Percentiles rank a stretch among this genome's conserved stretches.
phyloP scores from a whole-genome alignment of 2,797 vertebrate species.

The Nasua narica region DNA sequence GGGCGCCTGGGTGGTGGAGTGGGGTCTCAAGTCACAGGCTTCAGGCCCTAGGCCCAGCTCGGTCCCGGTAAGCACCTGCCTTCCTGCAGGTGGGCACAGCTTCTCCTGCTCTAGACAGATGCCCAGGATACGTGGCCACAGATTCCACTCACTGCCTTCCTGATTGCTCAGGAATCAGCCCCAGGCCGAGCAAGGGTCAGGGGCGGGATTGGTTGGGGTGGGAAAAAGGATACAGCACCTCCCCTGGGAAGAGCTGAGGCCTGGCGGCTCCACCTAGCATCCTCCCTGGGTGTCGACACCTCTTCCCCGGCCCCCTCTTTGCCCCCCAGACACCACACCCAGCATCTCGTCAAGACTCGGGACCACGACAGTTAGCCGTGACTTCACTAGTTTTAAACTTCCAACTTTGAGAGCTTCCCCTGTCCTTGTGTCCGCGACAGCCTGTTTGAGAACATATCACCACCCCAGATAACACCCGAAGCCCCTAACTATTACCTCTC shows the following conservation, averaged over 20 bases:
- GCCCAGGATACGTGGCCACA: background rate
- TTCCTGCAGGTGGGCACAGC: background rate
- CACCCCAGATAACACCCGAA: background rate
- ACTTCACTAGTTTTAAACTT: background rate
- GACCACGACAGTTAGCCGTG: background rate
- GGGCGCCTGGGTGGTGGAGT: background rate
- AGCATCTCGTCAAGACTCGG: background rate
- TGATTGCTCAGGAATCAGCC: too few relatives aligned
- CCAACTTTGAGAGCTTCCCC: background rate
- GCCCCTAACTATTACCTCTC: accelerated
- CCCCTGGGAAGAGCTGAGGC: background rate
- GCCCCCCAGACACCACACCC: accelerated
- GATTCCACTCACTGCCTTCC: background rate
- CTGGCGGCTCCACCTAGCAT: accelerated
- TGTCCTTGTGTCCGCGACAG: background rate
- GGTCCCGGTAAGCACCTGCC: background rate
- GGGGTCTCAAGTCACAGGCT: background rate
- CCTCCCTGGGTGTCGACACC: background rate
- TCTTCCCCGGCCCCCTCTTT: background rate
- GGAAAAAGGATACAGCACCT: background rate
- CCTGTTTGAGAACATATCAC: background rate
- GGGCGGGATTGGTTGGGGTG: too few relatives aligned
- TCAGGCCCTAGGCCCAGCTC: background rate
- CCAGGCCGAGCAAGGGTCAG: background rate
- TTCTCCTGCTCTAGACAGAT: background rate